Percentiles rank a stretch among this genome's conserved stretches.
Conservation (phyloP, 2,888 invertebrate species). For the Drosophila lutescens region DNA sequence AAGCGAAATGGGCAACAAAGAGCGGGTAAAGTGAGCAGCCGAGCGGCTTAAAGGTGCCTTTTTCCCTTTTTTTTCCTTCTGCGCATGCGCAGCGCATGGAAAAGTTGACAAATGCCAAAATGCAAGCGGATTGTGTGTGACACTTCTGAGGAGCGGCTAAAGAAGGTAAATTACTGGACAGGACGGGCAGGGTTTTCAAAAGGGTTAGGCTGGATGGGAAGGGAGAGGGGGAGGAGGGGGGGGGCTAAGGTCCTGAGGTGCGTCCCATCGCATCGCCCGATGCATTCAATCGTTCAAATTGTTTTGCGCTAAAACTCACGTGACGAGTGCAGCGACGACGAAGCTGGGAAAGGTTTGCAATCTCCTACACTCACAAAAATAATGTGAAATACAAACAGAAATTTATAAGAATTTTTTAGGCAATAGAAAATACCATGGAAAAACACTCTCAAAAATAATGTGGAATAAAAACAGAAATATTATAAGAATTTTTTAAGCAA, state of each 20-base stretch:
- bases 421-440: too few relatives aligned
- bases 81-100: constrained; percentile 72
- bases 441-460: too few relatives aligned
- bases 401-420: too few relatives aligned
- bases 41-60: constrained; percentile 52
- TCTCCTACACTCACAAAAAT: neutral
- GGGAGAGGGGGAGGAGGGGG: neutral
- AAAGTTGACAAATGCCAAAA: constrained; percentile 81
- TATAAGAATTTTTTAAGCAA: too few relatives aligned
- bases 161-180: constrained; percentile 5
- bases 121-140: constrained; percentile 78
- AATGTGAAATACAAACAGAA: too few relatives aligned
- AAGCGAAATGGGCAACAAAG: constrained; percentile 37
- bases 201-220: constrained; percentile 13
- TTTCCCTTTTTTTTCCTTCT: constrained; percentile 40
- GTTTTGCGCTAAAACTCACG: constrained; percentile 78
- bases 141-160: constrained; percentile 63
- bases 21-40: constrained; percentile 16
- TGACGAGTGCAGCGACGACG: constrained; percentile 72
- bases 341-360: constrained; percentile 23
- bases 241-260: constrained; percentile 14
- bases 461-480: too few relatives aligned
- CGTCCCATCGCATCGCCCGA: constrained; percentile 48
- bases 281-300: constrained; percentile 77
- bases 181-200: constrained; percentile 19